Evolutionary conservation across 92 coral and sea anemone genomes (phyloP).

Genomic region (Umimayanthus kanabou): DNA sequence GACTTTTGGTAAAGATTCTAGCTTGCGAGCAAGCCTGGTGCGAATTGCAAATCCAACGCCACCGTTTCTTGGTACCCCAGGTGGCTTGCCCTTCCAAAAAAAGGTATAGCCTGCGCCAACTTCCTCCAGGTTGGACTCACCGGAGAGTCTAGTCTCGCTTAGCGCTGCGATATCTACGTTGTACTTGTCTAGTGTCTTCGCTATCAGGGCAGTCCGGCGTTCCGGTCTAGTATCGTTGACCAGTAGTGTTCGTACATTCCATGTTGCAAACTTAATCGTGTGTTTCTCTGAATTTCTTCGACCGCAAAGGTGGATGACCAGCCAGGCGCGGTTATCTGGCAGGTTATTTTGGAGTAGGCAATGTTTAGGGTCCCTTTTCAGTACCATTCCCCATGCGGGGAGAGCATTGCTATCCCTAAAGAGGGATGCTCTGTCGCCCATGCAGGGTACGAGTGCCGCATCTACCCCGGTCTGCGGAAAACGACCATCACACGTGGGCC

Average conservation of each 20-base stretch:
- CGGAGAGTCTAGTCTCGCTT: background rate
- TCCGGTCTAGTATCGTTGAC: constrained; percentile 14
- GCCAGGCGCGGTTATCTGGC: background rate
- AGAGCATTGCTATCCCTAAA: constrained; percentile 15
- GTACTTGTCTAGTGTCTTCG: constrained; percentile 1
- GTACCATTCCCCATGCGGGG: constrained; percentile 1
- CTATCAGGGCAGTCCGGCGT: constrained; percentile 35
- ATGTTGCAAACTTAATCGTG: background rate
- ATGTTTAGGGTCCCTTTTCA: constrained; percentile 20
- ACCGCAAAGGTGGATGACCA: background rate
- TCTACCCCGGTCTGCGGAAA: background rate
- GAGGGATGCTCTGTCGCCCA: background rate
- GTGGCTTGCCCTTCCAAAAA: background rate
- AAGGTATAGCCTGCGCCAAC: background rate
- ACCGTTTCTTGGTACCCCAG: background rate
- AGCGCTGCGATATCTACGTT: background rate
- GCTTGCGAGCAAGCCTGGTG: background rate
- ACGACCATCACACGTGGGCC: constrained; percentile 1
- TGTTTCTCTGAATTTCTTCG: background rate
- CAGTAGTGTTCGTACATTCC: constrained; percentile 24
- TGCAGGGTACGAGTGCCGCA: constrained; percentile 1
- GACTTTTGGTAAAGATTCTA: constrained; percentile 10
- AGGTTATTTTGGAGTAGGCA: background rate
- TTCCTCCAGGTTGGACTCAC: background rate
- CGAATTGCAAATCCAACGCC: constrained; percentile 1